A percentile compares a stretch with the other conserved stretches of the same genome.
Conservation (phyloP, 2,797 vertebrate genomes). For the Macropus fuliginosus region DNA sequence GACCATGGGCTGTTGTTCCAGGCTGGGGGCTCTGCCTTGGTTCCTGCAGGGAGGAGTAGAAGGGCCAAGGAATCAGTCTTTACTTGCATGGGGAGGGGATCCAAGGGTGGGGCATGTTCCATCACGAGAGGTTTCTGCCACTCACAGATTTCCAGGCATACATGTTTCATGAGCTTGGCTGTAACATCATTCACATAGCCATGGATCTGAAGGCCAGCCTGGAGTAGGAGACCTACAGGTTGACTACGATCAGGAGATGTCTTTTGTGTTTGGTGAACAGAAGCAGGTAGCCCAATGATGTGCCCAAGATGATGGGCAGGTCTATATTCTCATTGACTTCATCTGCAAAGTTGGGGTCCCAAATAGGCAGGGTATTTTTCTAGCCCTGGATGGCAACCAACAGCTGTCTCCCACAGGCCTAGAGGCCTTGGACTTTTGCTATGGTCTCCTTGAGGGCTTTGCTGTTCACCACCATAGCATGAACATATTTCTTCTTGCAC, state of each 20-base stretch:
- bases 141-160: constrained; percentile 91
- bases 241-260: constrained; percentile 94
- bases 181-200: constrained; percentile 94
- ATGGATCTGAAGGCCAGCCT: constrained; percentile 85
- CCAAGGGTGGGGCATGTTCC: constrained; percentile 50
- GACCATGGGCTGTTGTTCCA: not conserved
- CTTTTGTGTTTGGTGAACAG: constrained; percentile 95
- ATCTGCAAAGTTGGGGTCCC: constrained; percentile 92
- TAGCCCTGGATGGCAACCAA: constrained; percentile 96
- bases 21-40: not conserved
- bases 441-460: constrained; percentile 96
- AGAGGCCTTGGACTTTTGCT: constrained; percentile 92
- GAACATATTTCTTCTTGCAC: constrained; percentile 94
- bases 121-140: constrained; percentile 91
- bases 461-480: constrained; percentile 93
- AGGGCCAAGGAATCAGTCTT: not conserved
- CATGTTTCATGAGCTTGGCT: constrained; percentile 90
- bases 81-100: constrained; percentile 17
- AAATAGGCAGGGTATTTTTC: constrained; percentile 95
- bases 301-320: constrained; percentile 93
- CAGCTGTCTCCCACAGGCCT: constrained; percentile 89
- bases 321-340: constrained; percentile 95
- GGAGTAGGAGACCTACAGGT: constrained; percentile 95
- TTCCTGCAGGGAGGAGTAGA: not conserved
- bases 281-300: constrained; percentile 95